phyloP scores from a whole-genome alignment of 37 sponge, comb jelly and placozoan species.

The Aplysina aerophoba region DNA sequence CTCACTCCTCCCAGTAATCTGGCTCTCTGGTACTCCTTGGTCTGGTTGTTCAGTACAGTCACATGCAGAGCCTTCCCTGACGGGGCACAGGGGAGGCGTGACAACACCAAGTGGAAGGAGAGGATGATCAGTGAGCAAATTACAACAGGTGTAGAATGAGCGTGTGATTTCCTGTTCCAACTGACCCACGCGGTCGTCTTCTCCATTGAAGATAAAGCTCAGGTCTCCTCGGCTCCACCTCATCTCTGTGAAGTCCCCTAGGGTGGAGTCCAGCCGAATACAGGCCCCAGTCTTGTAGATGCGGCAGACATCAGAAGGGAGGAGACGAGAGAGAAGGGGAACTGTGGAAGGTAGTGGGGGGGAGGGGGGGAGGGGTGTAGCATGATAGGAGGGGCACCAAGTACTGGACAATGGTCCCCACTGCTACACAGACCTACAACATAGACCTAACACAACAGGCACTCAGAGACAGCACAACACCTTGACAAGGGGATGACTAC shows the following conservation, averaged over 20 bases:
- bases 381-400: not conserved
- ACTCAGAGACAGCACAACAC: too few species aligned
- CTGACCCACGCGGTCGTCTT: conserved; percentile 15
- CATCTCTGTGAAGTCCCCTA: conserved; percentile 91
- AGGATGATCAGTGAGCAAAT: too few species aligned
- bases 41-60: conserved; percentile 80
- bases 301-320: conserved; percentile 85
- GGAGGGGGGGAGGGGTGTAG: not conserved
- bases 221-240: conserved; percentile 86
- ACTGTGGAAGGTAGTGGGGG: conserved; percentile 43
- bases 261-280: conserved; percentile 81
- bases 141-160: too few species aligned
- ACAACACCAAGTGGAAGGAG: too few species aligned
- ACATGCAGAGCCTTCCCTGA: conserved; percentile 56
- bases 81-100: too few species aligned
- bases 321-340: conserved; percentile 82
- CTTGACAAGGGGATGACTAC: too few species aligned
- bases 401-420: not conserved
- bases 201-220: conserved; percentile 90
- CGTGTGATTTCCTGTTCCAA: not conserved
- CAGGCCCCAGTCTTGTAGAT: conserved; percentile 78
- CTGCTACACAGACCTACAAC: too few species aligned
- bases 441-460: too few species aligned
- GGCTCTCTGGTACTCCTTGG: conserved; percentile 61
- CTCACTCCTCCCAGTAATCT: conserved; percentile 62